A percentile compares a stretch with the other conserved stretches of the same genome.
Conservation (phyloP, 2,797 vertebrate genomes). For the Tenualosa ilisha region DNA sequence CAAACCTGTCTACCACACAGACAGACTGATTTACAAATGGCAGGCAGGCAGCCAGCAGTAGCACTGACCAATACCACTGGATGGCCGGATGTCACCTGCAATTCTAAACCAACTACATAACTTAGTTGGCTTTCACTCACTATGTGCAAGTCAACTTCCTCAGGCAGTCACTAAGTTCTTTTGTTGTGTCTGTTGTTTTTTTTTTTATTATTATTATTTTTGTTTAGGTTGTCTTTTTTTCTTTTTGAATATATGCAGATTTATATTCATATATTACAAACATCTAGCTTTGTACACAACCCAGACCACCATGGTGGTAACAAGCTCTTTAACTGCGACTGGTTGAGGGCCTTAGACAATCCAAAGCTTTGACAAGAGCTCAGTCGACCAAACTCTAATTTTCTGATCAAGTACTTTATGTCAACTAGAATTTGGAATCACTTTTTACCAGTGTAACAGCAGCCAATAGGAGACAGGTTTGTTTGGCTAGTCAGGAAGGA, state of each 20-base stretch:
- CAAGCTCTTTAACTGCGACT: constrained; percentile 63
- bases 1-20: not conserved
- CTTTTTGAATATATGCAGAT: constrained; percentile 67
- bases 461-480: not conserved
- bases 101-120: not conserved
- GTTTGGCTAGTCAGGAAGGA: not conserved
- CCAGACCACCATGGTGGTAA: constrained; percentile 63
- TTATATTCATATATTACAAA: constrained; percentile 31
- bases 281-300: constrained; percentile 70
- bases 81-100: not conserved
- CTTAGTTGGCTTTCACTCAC: not conserved
- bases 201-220: not conserved
- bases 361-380: not conserved
- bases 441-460: not conserved
- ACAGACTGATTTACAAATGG: not conserved
- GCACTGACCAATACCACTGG: constrained; percentile 9
- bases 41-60: not conserved
- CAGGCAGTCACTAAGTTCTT: not conserved
- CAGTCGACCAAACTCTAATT: not conserved
- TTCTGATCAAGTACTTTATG: constrained; percentile 24
- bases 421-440: constrained; percentile 26
- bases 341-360: constrained; percentile 57
- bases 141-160: constrained; percentile 6
- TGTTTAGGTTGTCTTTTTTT: not conserved
- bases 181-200: constrained; percentile 48